Evolutionary conservation across 2,797 vertebrate species (phyloP).

Genomic region (Mallotus villosus): DNA sequence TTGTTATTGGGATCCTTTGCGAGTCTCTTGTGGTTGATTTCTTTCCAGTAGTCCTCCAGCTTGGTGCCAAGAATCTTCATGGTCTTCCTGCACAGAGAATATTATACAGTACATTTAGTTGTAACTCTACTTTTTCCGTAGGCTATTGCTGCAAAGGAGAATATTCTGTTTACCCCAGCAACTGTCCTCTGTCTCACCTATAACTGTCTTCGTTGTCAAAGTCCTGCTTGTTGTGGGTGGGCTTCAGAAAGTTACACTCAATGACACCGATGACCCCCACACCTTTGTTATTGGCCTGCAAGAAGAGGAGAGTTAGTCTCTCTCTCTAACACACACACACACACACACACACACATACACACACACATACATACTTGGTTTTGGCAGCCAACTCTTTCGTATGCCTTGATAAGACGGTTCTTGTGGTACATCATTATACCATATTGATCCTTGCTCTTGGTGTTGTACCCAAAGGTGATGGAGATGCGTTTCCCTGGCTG

Average conservation of each 20-base stretch:
- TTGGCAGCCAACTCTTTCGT: conserved; percentile 92
- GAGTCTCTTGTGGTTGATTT: conserved; percentile 76
- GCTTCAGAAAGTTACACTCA: conserved; percentile 91
- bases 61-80: conserved; percentile 82
- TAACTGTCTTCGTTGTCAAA: conserved; percentile 85
- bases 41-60: conserved; percentile 91
- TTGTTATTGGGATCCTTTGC: conserved; percentile 66
- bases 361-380: conserved; percentile 75
- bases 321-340: conserved; percentile 14
- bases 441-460: conserved; percentile 92
- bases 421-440: conserved; percentile 98
- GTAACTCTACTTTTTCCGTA: no score
- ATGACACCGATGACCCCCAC: conserved; percentile 93
- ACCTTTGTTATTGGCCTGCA: conserved; percentile 86
- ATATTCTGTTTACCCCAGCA: no score
- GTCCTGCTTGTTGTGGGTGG: conserved; percentile 97
- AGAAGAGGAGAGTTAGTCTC: background rate
- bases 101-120: background rate
- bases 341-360: conserved; percentile 6
- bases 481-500: conserved; percentile 73
- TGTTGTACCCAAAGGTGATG: conserved; percentile 95
- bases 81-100: conserved; percentile 76
- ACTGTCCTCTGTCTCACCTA: background rate
- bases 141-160: no score
- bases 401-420: conserved; percentile 95